Evolutionary conservation across 2,888 invertebrate genomes (phyloP).

Genomic region (Chelonus formosanus): DNA sequence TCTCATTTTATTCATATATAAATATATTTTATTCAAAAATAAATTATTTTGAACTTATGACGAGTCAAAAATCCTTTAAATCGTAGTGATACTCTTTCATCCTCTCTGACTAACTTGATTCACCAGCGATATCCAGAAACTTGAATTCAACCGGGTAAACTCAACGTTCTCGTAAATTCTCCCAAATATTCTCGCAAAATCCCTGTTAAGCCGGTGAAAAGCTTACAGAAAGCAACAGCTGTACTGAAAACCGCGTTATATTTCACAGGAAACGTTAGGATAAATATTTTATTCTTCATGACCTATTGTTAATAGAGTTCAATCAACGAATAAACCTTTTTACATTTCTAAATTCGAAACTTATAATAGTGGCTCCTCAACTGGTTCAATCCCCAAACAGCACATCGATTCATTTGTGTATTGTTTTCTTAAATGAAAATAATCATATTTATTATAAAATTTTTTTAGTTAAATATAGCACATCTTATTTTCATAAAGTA

Average conservation of each 20-base stretch:
- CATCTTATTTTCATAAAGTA: too few relatives aligned
- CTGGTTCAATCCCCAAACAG: too few relatives aligned
- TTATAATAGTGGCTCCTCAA: too few relatives aligned
- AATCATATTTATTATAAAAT: too few relatives aligned
- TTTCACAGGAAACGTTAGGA: constrained; percentile 21
- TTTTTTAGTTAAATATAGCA: too few relatives aligned
- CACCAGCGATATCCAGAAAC: constrained; percentile 15
- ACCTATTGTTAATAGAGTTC: constrained; percentile 31
- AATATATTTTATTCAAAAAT: constrained; percentile 5
- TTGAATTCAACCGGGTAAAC: constrained; percentile 28
- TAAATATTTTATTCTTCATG: constrained; percentile 11
- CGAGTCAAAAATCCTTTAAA: constrained; percentile 16
- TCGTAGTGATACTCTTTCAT: constrained; percentile 16
- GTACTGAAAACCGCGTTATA: constrained; percentile 35
- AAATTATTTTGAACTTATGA: constrained; percentile 19
- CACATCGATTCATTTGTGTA: too few relatives aligned
- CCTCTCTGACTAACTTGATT: constrained; percentile 29
- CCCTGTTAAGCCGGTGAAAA: constrained; percentile 42
- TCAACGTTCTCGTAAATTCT: constrained; percentile 31
- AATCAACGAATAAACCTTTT: constrained; percentile 16
- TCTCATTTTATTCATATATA: not conserved
- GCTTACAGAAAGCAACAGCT: constrained; percentile 28
- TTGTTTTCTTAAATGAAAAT: too few relatives aligned
- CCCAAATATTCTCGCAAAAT: constrained; percentile 48
- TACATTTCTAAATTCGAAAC: too few relatives aligned